Base-by-base conservation (phyloP, 53 echinoderm and acorn worm genomes). In the Arbacia lixula region DNA sequence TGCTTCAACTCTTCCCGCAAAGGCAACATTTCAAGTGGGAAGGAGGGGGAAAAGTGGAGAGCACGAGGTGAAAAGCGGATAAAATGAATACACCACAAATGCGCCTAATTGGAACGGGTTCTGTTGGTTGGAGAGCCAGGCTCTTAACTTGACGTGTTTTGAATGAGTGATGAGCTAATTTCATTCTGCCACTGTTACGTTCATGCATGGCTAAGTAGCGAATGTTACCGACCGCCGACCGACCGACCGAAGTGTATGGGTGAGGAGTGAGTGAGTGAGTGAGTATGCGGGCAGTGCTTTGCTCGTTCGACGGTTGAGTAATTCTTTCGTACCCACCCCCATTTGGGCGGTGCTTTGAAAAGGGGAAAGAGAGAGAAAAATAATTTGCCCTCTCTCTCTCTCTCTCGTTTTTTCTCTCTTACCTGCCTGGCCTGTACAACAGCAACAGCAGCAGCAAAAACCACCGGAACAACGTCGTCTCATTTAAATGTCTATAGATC, bases 401-500 rank as follows among this genome's bases (percentile, higher is more conserved):
- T 39, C 39, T 67, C 67, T 26, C 3, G 26, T 29, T 69, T n/a
- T n/a, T 25, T 61, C 69, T 69, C 69, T 43, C 69, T 69, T 43
- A 43, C 69, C 78, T 58, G 67, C 69, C 68, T 85, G 76, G 78
- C n/a, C n/a, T n/a, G n/a, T n/a, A n/a, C n/a, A n/a, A n/a, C n/a
- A n/a, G n/a, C n/a, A n/a, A n/a, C n/a, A n/a, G n/a, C n/a, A n/a
- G n/a, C 43, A 62, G 49, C 78, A 32, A 50, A 27, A 72, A 65
- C 53, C 55, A 68, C 66, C 43, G 66, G 78, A 84, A 74, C 42
- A 24, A 26, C 54, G 46, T 36, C 26, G 83, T 83, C 86, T 90
- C 86, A 90, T 90, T 86, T 90, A 85, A 80, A 90, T 89, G 80
- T 89, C 85, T 89, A 89, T 89, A 71, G 85, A 38, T 77, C 77